These are phyloP conservation scores for Pseudomyrmex cubaensis DNA, from an alignment of 1,140 invertebrate genomes.

Conservation along the genomic window DNA sequence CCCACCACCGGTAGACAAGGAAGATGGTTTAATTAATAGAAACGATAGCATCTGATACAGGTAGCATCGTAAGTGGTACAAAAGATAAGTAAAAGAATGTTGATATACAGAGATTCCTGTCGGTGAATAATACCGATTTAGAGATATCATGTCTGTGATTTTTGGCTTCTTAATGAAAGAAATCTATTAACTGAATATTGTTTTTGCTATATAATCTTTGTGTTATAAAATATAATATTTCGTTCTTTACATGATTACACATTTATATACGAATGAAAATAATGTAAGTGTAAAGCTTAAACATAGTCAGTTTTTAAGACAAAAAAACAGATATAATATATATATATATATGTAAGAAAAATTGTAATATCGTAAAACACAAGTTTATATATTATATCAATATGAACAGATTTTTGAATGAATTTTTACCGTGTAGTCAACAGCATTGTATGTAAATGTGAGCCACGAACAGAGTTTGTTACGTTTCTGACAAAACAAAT, in stretches of 20 bases:
- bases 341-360: slow-evolving; percentile 38
- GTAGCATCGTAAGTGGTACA: slow-evolving; percentile 69
- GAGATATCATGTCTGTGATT: slow-evolving; percentile 75
- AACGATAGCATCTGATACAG: slow-evolving; percentile 84
- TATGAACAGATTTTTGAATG: slow-evolving; percentile 23
- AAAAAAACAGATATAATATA: slow-evolving; percentile 26
- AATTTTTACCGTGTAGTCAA: slow-evolving; percentile 54
- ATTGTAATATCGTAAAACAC: slow-evolving; percentile 56
- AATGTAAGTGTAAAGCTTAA: slow-evolving; percentile 47
- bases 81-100: slow-evolving; percentile 73
- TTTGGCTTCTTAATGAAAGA: slow-evolving; percentile 71
- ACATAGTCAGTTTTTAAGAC: slow-evolving; percentile 60
- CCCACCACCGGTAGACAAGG: slow-evolving; percentile 93
- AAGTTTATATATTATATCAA: slow-evolving; percentile 24
- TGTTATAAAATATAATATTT: slow-evolving; percentile 66
- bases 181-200: slow-evolving; percentile 69
- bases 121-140: slow-evolving; percentile 55
- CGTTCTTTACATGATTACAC: slow-evolving; percentile 58
- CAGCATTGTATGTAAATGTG: slow-evolving; percentile 19
- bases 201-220: slow-evolving; percentile 73
- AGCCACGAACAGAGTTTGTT: slow-evolving; percentile 3
- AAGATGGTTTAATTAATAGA: slow-evolving; percentile 82
- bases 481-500: slow-evolving; percentile 20
- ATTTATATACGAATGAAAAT: slow-evolving; percentile 62
- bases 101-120: slow-evolving; percentile 61